A percentile compares a stretch with the other conserved stretches of the same genome.
Evolutionary conservation across 2,113 vertebrate species (phyloP).

Genomic region (Rousettus leschenaultii): DNA sequence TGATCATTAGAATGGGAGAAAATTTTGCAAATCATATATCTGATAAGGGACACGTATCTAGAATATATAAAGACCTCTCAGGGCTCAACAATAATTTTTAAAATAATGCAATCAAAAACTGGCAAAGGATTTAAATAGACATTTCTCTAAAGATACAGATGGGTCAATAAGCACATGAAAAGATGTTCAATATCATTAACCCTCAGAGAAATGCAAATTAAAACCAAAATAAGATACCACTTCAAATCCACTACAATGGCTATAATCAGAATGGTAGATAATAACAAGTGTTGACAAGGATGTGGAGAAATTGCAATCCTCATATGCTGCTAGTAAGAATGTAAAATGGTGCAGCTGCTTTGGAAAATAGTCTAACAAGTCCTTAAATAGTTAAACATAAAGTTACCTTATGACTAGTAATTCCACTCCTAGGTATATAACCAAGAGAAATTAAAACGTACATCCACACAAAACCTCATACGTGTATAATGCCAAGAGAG

Average conservation of each 20-base stretch:
- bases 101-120: background rate
- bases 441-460: background rate
- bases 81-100: background rate
- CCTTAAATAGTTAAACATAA: background rate
- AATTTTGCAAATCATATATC: background rate
- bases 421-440: background rate
- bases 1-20: background rate
- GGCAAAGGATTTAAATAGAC: background rate
- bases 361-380: background rate
- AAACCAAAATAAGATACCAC: background rate
- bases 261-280: background rate
- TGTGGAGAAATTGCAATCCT: background rate
- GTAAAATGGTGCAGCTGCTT: background rate
- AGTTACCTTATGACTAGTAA: background rate
- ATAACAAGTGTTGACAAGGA: background rate
- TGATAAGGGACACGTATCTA: background rate
- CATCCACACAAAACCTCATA: background rate
- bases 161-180: background rate
- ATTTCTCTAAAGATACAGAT: background rate
- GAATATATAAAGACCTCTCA: background rate
- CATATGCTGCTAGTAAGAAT: background rate
- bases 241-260: background rate
- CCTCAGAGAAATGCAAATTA: background rate
- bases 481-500: background rate
- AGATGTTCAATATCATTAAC: background rate